These are phyloP conservation scores for Papilio helenus DNA, from an alignment of 1,140 invertebrate genomes.

Conservation along the genomic window DNA sequence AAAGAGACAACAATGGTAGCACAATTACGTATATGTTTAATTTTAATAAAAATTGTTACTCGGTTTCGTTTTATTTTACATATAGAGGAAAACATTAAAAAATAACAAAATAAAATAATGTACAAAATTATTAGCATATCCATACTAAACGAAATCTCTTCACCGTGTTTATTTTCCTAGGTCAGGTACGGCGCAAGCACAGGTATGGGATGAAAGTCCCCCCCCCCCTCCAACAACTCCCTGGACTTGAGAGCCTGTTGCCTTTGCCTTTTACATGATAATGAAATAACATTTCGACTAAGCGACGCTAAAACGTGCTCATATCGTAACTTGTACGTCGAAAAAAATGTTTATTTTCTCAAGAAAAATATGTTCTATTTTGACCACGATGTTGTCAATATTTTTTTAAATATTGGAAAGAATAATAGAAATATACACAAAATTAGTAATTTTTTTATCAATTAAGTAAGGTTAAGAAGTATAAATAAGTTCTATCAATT, in stretches of 20 bases:
- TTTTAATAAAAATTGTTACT: too few relatives aligned
- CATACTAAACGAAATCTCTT: slow-evolving; percentile 46
- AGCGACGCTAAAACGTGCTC: slow-evolving; percentile 60
- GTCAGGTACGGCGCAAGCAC: slow-evolving; percentile 74
- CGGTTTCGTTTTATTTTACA: background rate
- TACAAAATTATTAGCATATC: slow-evolving; percentile 48
- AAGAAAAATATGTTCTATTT: background rate
- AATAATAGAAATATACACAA: background rate
- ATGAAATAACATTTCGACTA: slow-evolving; percentile 70
- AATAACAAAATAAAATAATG: background rate
- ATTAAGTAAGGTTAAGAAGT: too few relatives aligned
- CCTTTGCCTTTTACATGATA: slow-evolving; percentile 74
- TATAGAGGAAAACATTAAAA: background rate
- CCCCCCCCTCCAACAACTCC: slow-evolving; percentile 37
- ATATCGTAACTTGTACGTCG: background rate
- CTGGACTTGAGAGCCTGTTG: slow-evolving; percentile 63
- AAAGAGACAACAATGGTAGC: too few relatives aligned
- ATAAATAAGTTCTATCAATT: too few relatives aligned
- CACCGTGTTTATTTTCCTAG: slow-evolving; percentile 75
- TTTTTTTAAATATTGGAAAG: background rate
- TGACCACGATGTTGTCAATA: background rate
- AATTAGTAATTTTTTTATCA: too few relatives aligned
- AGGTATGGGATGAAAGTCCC: slow-evolving; percentile 59
- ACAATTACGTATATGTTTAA: too few relatives aligned
- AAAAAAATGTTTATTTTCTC: slow-evolving; percentile 25